phyloP scores from a whole-genome alignment of 2,888 invertebrate genomes.

The Celastrina argiolus region DNA sequence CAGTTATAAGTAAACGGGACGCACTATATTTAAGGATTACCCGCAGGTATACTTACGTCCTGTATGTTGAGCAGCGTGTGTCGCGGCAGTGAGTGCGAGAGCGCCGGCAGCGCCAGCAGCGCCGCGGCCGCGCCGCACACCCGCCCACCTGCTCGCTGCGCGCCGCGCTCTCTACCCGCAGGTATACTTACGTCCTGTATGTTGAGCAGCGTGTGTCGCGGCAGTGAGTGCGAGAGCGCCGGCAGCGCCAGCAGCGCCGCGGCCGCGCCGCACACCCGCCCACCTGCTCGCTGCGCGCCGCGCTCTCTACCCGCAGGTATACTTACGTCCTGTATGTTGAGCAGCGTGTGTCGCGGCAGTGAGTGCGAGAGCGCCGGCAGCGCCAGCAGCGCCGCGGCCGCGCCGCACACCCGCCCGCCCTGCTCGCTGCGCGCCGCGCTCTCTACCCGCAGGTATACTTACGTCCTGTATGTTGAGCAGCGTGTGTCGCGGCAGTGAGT shows the following conservation, averaged over 20 bases:
- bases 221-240: constrained; percentile 55
- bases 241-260: constrained; percentile 67
- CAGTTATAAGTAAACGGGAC: too few species aligned
- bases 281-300: constrained; percentile 50
- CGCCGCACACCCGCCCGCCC: constrained; percentile 66
- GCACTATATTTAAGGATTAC: too few species aligned
- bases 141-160: constrained; percentile 40
- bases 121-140: constrained; percentile 72
- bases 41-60: constrained; percentile 60
- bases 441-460: constrained; percentile 45
- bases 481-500: constrained; percentile 60
- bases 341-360: constrained; percentile 63
- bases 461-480: constrained; percentile 69
- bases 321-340: constrained; percentile 67
- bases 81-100: constrained; percentile 55
- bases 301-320: constrained; percentile 45
- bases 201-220: constrained; percentile 63
- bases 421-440: constrained; percentile 48
- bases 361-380: constrained; percentile 60
- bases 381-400: constrained; percentile 66
- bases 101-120: constrained; percentile 63
- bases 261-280: constrained; percentile 66
- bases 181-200: constrained; percentile 61
- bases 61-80: constrained; percentile 69
- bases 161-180: too few species aligned